Percentiles rank a stretch among this genome's conserved stretches.
These are phyloP conservation scores for Rhopalosiphum nymphaeae DNA, from an alignment of 2,888 invertebrate genomes.

Conservation along the genomic window DNA sequence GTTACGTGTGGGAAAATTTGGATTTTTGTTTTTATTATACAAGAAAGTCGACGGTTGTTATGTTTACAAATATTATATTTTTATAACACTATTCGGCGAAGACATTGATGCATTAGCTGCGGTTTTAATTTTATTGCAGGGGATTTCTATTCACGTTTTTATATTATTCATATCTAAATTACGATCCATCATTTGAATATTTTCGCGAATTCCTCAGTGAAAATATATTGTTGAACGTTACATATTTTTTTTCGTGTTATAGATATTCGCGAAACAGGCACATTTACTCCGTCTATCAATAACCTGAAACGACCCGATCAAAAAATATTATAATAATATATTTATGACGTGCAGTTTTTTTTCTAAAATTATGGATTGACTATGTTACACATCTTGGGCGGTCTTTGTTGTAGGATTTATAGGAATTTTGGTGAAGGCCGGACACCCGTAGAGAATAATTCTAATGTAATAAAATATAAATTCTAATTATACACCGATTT, in stretches of 20 bases:
- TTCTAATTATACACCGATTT: constrained; percentile 14
- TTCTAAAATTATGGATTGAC: constrained; percentile 17
- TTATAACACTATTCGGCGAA: background rate
- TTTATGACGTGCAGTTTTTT: background rate
- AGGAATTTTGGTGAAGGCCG: constrained; percentile 8
- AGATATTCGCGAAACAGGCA: background rate
- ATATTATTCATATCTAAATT: background rate
- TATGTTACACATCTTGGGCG: constrained; percentile 41
- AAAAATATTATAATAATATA: background rate
- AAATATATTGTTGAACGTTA: background rate
- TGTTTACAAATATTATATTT: background rate
- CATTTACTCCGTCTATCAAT: background rate
- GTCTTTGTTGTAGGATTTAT: constrained; percentile 14
- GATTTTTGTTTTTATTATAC: background rate
- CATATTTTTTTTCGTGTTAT: background rate
- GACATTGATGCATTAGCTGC: constrained; percentile 24
- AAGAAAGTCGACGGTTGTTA: background rate
- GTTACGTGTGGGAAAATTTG: background rate
- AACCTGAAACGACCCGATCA: background rate
- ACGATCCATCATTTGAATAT: constrained; percentile 29
- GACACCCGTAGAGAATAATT: constrained; percentile 4
- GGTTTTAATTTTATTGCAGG: background rate
- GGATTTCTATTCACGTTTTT: background rate
- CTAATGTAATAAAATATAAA: background rate
- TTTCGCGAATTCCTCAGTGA: background rate